Percentiles rank a stretch among this genome's conserved stretches.
These are phyloP conservation scores for Passer montanus DNA, from an alignment of 2,113 vertebrate species.

Conservation along the genomic window DNA sequence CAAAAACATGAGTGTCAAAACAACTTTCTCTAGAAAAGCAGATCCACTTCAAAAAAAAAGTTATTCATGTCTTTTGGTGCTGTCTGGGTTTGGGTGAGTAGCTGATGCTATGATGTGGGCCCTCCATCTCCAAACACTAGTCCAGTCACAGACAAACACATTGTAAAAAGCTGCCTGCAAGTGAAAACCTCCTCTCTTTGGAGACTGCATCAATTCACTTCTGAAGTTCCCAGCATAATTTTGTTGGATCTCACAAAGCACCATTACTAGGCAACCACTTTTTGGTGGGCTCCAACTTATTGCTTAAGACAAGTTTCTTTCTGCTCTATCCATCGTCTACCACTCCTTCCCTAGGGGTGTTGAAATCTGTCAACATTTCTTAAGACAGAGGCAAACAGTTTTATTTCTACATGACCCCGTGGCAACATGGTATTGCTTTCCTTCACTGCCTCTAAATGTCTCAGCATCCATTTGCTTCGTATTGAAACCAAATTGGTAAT, in stretches of 20 bases:
- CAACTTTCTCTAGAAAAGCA: neutral
- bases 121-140: neutral
- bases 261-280: conserved; percentile 24
- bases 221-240: neutral
- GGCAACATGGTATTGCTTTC: conserved; percentile 8
- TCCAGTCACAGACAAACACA: neutral
- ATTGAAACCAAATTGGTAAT: neutral
- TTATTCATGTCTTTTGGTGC: fast-evolving
- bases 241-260: neutral
- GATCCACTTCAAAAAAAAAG: neutral
- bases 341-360: neutral
- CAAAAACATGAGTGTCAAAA: neutral
- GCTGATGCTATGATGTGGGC: neutral
- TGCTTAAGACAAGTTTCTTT: conserved; percentile 36
- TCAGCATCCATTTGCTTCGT: neutral
- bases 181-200: conserved; percentile 1
- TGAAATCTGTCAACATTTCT: conserved; percentile 33
- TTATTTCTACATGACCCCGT: neutral
- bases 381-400: conserved; percentile 30
- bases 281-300: conserved; percentile 37
- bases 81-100: neutral
- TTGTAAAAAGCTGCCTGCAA: neutral
- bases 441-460: neutral
- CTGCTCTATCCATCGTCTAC: neutral
- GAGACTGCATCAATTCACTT: neutral